phyloP scores from a whole-genome alignment of 2,888 invertebrate species.

The Lasioglossum figueresi region DNA sequence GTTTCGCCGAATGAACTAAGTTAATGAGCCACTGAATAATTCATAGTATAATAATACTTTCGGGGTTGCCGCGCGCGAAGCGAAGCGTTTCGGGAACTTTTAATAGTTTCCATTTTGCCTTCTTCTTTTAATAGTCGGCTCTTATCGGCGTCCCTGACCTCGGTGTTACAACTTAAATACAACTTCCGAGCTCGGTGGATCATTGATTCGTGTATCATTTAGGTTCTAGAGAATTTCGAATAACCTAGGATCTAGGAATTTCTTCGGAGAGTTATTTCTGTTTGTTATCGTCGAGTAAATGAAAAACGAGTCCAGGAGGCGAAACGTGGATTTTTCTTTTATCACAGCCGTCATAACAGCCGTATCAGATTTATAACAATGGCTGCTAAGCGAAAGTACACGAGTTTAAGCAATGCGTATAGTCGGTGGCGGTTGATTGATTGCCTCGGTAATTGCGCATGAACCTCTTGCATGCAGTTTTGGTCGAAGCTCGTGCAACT shows the following conservation, averaged over 20 bases:
- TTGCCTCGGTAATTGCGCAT: slow-evolving; percentile 9
- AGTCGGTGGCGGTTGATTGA: neutral
- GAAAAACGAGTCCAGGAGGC: neutral
- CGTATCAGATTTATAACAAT: neutral
- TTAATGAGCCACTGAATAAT: slow-evolving; percentile 1
- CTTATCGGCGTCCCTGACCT: neutral
- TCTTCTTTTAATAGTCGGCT: neutral
- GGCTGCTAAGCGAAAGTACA: neutral
- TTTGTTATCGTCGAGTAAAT: neutral
- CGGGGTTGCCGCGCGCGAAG: neutral
- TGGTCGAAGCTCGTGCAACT: neutral
- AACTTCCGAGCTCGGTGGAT: neutral
- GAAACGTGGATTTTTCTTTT: neutral
- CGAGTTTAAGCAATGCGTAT: neutral
- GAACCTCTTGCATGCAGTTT: neutral
- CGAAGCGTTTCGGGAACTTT: neutral
- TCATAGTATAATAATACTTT: neutral
- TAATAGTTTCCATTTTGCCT: neutral
- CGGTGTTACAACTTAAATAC: neutral
- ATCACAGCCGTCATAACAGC: neutral
- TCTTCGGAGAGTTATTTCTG: neutral
- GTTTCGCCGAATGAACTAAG: neutral
- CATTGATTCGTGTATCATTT: neutral
- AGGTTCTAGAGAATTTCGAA: neutral
- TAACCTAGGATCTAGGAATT: neutral